phyloP scores from a whole-genome alignment of 2,113 vertebrate genomes.

The Danio rerio region DNA sequence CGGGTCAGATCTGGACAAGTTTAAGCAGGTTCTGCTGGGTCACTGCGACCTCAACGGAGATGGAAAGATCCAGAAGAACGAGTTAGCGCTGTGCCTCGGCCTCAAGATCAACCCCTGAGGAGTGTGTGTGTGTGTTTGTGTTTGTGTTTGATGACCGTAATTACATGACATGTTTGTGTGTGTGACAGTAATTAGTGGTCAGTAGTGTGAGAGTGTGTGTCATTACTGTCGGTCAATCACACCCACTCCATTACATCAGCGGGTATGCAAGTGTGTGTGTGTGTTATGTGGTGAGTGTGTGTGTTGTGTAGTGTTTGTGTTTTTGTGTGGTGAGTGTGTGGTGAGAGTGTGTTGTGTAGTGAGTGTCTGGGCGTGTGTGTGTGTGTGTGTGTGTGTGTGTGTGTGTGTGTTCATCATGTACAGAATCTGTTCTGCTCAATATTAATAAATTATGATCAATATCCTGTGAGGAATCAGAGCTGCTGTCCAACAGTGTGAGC shows the following conservation, averaged over 20 bases:
- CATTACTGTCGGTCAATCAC: neutral
- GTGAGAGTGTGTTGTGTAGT: too few relatives aligned
- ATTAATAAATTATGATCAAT: neutral
- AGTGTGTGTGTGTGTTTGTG: conserved; percentile 25
- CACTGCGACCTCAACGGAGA: conserved; percentile 92
- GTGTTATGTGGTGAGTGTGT: neutral
- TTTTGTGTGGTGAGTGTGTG: neutral
- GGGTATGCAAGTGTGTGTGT: neutral
- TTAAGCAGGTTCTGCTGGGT: conserved; percentile 85
- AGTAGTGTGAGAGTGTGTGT: neutral
- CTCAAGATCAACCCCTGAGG: conserved; percentile 76
- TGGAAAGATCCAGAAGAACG: conserved; percentile 94
- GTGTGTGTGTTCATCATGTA: neutral
- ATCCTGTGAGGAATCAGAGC: too few relatives aligned
- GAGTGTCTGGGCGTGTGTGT: too few relatives aligned
- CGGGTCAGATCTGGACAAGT: conserved; percentile 87
- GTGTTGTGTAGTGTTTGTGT: too few relatives aligned
- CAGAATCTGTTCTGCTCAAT: neutral
- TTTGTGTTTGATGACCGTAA: conserved; percentile 24
- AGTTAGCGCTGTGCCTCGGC: conserved; percentile 91
- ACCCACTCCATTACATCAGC: too few relatives aligned
- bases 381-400: neutral
- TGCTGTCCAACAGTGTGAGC: neutral
- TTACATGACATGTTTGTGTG: too few relatives aligned
- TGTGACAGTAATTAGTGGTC: conserved; percentile 24